These are phyloP conservation scores for Rattus norvegicus DNA, from an alignment of 2,113 vertebrate genomes.

Conservation along the genomic window GRCr8 NC_086036.1:75032501-75033000, in stretches of 20 bases:
- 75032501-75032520: neutral
- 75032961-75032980: neutral
- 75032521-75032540: neutral
- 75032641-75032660: neutral
- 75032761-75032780: neutral
- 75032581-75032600: neutral
- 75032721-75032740: neutral
- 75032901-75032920: neutral
- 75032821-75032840: neutral
- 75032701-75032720: neutral
- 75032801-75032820: neutral
- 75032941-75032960: neutral
- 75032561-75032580: neutral
- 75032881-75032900: neutral
- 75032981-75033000: neutral
- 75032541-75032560: neutral
- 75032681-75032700: neutral
- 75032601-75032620: neutral
- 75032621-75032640: neutral
- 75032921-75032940: accelerated
- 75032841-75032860: neutral
- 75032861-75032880: neutral
- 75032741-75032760: neutral
- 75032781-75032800: neutral
- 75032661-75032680: neutral